Conservation (phyloP, 2,113 vertebrate genomes). For the Aplodontia rufa region DNA sequence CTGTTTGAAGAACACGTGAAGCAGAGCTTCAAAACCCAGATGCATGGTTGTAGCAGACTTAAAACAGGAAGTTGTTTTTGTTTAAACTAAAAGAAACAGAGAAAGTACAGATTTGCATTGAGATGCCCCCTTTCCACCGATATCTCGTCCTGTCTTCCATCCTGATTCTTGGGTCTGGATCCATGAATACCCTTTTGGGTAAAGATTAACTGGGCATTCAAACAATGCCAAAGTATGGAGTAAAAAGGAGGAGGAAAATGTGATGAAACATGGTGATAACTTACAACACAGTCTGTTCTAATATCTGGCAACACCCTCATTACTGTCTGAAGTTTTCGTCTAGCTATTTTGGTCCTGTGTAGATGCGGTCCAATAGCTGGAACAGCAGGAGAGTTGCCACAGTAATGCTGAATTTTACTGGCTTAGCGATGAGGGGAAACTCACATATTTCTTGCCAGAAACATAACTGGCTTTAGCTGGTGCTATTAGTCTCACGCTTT, state of each 20-base stretch:
- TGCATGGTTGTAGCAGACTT: background rate
- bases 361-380: slow-evolving; percentile 8
- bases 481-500: slow-evolving; percentile 70
- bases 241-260: background rate
- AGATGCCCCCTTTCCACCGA: background rate
- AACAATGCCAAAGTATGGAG: background rate
- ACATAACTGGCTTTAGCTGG: slow-evolving; percentile 63
- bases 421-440: slow-evolving; percentile 64
- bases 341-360: slow-evolving; percentile 48
- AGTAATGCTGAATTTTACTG: slow-evolving; percentile 64
- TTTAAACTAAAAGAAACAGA: background rate
- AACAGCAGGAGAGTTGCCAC: slow-evolving; percentile 60
- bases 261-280: background rate
- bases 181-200: background rate
- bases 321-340: slow-evolving; percentile 21
- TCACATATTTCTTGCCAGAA: slow-evolving; percentile 62
- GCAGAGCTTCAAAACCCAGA: background rate
- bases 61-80: background rate
- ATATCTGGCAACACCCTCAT: background rate
- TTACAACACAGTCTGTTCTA: background rate
- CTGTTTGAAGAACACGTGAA: background rate
- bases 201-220: background rate
- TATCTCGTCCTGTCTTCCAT: background rate
- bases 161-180: background rate
- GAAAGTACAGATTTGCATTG: background rate